Conservation (phyloP, 1,140 invertebrate species). For the Cardiocondyla obscurior region DNA sequence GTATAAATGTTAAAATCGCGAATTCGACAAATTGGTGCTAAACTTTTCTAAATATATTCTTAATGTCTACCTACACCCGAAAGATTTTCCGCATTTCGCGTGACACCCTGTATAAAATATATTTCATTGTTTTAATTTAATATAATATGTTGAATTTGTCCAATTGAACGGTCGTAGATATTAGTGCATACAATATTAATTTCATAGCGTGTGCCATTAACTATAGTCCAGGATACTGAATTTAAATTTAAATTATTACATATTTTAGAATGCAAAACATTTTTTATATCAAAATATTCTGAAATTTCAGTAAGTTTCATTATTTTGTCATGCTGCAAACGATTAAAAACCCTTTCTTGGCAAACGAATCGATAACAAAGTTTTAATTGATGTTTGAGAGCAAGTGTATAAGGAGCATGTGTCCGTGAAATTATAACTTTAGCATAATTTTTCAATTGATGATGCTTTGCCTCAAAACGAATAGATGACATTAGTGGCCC, state of each 20-base stretch:
- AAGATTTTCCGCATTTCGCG: too few relatives aligned
- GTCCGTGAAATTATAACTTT: not conserved
- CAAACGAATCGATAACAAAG: slow-evolving; percentile 18
- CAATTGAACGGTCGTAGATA: slow-evolving; percentile 7
- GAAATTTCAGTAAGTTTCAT: not conserved
- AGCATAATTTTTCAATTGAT: slow-evolving; percentile 7
- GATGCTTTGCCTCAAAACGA: not conserved
- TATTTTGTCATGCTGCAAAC: slow-evolving; percentile 1
- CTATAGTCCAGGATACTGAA: slow-evolving; percentile 7
- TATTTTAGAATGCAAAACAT: not conserved
- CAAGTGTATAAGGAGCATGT: slow-evolving; percentile 10
- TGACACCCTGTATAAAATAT: not conserved
- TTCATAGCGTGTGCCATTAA: slow-evolving; percentile 1
- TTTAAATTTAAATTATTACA: not conserved
- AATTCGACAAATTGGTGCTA: too few relatives aligned
- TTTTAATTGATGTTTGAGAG: slow-evolving; percentile 5
- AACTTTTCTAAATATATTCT: too few relatives aligned
- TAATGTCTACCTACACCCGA: too few relatives aligned
- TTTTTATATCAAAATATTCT: not conserved
- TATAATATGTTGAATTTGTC: slow-evolving; percentile 3
- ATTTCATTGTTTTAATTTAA: slow-evolving; percentile 8
- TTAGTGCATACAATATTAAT: slow-evolving; percentile 8
- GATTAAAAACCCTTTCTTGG: not conserved
- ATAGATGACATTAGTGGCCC: slow-evolving; percentile 13
- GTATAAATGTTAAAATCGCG: too few relatives aligned